A percentile compares a stretch with the other conserved stretches of the same genome.
Evolutionary conservation across 1,140 invertebrate genomes (phyloP).

Genomic region (Scaptomyza pallida): DNA sequence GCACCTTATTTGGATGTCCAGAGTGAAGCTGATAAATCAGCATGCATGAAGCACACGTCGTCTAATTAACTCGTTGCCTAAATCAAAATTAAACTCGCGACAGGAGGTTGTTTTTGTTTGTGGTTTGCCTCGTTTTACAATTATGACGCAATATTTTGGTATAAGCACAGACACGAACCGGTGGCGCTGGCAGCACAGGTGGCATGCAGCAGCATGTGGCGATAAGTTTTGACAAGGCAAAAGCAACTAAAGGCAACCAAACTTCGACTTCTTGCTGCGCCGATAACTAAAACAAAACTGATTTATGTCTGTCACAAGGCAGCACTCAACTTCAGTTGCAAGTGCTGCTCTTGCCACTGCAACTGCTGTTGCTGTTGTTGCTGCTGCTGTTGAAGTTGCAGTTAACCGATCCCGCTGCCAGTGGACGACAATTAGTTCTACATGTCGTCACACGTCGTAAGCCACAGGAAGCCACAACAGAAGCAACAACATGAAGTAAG

Average conservation of each 20-base stretch:
- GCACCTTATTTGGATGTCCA: constrained; percentile 62
- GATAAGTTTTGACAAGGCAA: constrained; percentile 40
- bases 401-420: constrained; percentile 27
- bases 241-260: constrained; percentile 11
- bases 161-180: constrained; percentile 12
- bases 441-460: constrained; percentile 82
- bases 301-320: constrained; percentile 80
- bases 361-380: constrained; percentile 4
- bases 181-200: background rate
- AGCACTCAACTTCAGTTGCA: constrained; percentile 29
- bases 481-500: constrained; percentile 11
- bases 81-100: constrained; percentile 23
- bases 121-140: constrained; percentile 53
- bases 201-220: constrained; percentile 21
- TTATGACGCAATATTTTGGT: constrained; percentile 67
- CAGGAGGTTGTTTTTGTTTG: constrained; percentile 39
- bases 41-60: constrained; percentile 55
- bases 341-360: background rate
- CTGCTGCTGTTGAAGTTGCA: constrained; percentile 6
- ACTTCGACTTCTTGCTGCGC: constrained; percentile 73
- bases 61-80: constrained; percentile 71
- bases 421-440: constrained; percentile 84
- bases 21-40: constrained; percentile 45
- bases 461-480: constrained; percentile 79
- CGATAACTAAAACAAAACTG: constrained; percentile 81